Evolutionary conservation across 2,888 invertebrate species (phyloP), one percentile per base, ranked within the genome.

Genomic region (Rhyacophila evoluta): DNA sequence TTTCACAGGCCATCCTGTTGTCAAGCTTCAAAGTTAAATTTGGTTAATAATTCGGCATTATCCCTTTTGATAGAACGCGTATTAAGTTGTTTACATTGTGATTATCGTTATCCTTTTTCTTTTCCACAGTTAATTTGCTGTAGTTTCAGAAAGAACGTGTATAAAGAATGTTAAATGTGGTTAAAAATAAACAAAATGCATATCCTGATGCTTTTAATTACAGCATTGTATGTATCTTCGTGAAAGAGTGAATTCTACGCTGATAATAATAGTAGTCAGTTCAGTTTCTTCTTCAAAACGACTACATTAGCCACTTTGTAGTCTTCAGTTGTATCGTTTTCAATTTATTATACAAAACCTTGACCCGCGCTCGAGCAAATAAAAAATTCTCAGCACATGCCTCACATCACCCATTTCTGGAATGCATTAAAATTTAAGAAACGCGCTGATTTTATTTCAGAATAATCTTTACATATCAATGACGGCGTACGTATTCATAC

Each of bases 391-490:
- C 29, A 33, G 2, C 29, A 6, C 29, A 33, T 33, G 29, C 29
- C 29, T 4, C 6, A 55, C 55, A 55, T 55, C 19, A 55, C 25
- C 55, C 19, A 25, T 25, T 55, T 55, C 55, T 55, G 2, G 55
- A 19, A 19, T 55, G 55, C 55, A 55, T 55, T 55, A 55, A 55
- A 55, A 55, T 55, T 55, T 55, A 55, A 15, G 55, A 55, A 55
- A 19, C 55, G 25, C 25, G 15, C 15, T 55, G 55, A 55, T 55
- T 55, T 55, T 55, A 55, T 55, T 55, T 55, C 55, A 25, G 55
- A 55, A 55, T 55, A 19, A 55, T 55, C 55, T 55, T 55, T 19
- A 55, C 55, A 55, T 19, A 55, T 15, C n/a, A 15, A 19, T 55
- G 55, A 19, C 55, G 55, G 19, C 10, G 29, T 33, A 6, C 6